Conservation (phyloP, 2,888 invertebrate genomes). For the Pteria penguin region DNA sequence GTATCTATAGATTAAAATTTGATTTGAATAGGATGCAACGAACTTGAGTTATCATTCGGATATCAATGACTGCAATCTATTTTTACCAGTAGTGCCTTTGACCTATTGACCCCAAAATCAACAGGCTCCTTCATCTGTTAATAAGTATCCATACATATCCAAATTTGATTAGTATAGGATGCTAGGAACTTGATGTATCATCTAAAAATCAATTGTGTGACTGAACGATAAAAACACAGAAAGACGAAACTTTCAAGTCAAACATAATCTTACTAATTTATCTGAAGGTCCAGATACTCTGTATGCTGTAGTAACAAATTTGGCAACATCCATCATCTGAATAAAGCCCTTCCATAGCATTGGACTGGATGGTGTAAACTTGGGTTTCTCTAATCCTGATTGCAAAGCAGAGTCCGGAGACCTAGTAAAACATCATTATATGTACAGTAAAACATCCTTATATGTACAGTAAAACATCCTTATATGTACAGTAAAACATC, state of each 20-base stretch:
- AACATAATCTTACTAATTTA: slow-evolving; percentile 57
- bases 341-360: slow-evolving; percentile 91
- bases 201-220: not conserved
- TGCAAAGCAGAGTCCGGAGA: slow-evolving; percentile 77
- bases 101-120: no score
- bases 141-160: no score
- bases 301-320: slow-evolving; percentile 90
- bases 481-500: no score
- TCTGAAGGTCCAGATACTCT: slow-evolving; percentile 84
- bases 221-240: not conserved
- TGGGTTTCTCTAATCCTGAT: slow-evolving; percentile 69
- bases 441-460: no score
- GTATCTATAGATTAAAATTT: no score
- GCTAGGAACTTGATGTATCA: not conserved
- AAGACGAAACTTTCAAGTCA: not conserved
- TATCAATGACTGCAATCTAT: no score
- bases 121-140: no score
- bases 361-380: slow-evolving; percentile 73
- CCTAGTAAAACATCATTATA: slow-evolving; percentile 61
- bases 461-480: no score
- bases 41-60: no score
- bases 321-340: slow-evolving; percentile 94
- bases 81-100: no score
- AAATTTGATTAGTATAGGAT: no score
- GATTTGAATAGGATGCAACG: no score